Base-by-base conservation (phyloP, 2,888 invertebrate species). In the Athetis lepigone region DNA sequence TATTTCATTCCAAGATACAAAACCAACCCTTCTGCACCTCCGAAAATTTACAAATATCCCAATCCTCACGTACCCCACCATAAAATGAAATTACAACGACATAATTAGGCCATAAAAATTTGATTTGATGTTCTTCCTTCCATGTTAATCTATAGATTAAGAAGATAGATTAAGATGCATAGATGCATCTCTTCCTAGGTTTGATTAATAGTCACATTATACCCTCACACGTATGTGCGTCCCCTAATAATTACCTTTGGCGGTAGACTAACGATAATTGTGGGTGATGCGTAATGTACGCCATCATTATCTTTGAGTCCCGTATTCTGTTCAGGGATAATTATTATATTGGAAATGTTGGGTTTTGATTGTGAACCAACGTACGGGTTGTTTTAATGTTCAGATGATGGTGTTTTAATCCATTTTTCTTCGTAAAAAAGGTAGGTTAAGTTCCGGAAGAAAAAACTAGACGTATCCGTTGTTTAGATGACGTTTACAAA, bases 261-360 rank as follows among this genome's bases (percentile, higher is more conserved):
- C 47, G 43, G 58, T 43, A 67, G 56, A 67, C 56, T 74, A 70
- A 75, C 62, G 70, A 74, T 74, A 62, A 74, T 75, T 75, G 59
- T 46, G 33, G 56, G 59, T 47, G 43, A 65, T 66, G 65, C 29
- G 40, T 56, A 65, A 65, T 61, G 40, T 52, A 43, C 47, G 33
- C 42, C 49, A 70, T 54, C 58, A 70, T 67, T 70, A 74, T 55
- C 39, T 68, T 57, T 11, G 25, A 58, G 18, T 8, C 43, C n/a
- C n/a, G n/a, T 47, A 11, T 39, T 45, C 52, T 25, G 55, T 56
- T 70, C 60, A 29, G 36, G 27, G n/a, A 21, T 37, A 13, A 21
- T 52, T 33, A 43, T 57, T 36, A 42, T 33, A 39, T 42, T 46
- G 16, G 36, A 29, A 50, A 33, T 50, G 23, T 40, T 19, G 16